Evolutionary conservation across 2,888 invertebrate species (phyloP).

Genomic region (Hirtodrosophila confusa): DNA sequence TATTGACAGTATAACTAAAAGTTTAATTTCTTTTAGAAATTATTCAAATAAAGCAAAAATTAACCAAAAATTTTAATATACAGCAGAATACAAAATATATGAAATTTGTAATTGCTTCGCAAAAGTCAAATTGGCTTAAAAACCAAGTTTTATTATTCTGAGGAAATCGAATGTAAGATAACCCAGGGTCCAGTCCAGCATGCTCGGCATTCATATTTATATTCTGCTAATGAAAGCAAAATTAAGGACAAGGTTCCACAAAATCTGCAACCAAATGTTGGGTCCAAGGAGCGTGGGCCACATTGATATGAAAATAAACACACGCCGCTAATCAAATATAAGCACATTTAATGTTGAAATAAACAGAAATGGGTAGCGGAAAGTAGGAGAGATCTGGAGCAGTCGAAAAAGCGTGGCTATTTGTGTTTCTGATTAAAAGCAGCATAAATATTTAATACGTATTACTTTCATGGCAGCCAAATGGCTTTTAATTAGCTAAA

Average conservation of each 20-base stretch:
- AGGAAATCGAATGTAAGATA: too few species aligned
- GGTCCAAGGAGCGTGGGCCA: constrained; percentile 4
- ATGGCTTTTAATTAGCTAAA: constrained; percentile 65
- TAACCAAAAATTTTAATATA: too few species aligned
- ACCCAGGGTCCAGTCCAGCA: not conserved
- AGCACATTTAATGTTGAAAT: constrained; percentile 71
- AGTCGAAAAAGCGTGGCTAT: not conserved
- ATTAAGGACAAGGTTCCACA: constrained; percentile 14
- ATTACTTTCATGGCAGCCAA: constrained; percentile 31
- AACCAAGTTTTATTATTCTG: too few species aligned
- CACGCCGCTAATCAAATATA: constrained; percentile 66
- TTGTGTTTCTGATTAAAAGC: constrained; percentile 54
- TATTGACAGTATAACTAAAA: too few species aligned
- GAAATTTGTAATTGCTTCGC: too few species aligned
- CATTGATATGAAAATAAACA: constrained; percentile 62
- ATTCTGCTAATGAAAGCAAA: constrained; percentile 21
- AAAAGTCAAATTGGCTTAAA: not conserved
- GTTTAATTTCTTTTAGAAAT: too few species aligned
- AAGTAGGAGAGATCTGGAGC: not conserved
- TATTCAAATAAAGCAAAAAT: too few species aligned
- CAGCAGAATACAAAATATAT: too few species aligned
- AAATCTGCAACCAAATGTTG: constrained; percentile 17
- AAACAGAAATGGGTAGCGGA: constrained; percentile 38
- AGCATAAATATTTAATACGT: constrained; percentile 66
- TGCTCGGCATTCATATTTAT: not conserved